These are phyloP conservation scores for Eupithecia subumbrata DNA, from an alignment of 2,888 invertebrate species.

Conservation along the genomic window DNA sequence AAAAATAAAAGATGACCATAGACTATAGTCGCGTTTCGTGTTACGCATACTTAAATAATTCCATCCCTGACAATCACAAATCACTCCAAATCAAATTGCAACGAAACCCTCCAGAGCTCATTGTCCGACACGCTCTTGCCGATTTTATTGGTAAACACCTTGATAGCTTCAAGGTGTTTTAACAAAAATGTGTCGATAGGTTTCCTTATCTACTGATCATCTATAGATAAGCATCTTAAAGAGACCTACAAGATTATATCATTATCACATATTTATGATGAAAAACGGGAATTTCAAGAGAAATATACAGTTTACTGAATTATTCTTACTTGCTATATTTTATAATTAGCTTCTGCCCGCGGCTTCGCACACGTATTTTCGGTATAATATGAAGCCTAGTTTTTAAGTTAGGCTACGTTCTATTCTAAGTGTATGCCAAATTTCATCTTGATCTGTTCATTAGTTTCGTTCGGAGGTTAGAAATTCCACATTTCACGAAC, in stretches of 20 bases:
- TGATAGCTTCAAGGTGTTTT: not conserved
- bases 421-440: too few relatives aligned
- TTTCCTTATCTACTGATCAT: not conserved
- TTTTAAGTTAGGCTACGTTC: too few relatives aligned
- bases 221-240: not conserved
- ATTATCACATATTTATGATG: not conserved
- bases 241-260: not conserved
- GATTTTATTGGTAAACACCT: not conserved
- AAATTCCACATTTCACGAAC: too few relatives aligned
- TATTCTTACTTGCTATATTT: not conserved
- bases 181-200: conserved; percentile 1
- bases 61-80: not conserved
- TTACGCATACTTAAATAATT: too few relatives aligned
- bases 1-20: too few relatives aligned
- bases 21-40: too few relatives aligned
- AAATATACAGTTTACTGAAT: not conserved
- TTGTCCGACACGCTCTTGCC: conserved; percentile 1
- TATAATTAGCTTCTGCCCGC: too few relatives aligned
- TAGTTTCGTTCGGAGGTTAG: too few relatives aligned
- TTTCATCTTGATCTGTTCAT: too few relatives aligned
- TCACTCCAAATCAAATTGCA: not conserved
- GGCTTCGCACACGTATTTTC: too few relatives aligned
- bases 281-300: not conserved
- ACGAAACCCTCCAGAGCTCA: not conserved
- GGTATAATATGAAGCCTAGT: too few relatives aligned